A percentile compares a stretch with the other conserved stretches of the same genome.
Evolutionary conservation across 35 echinoderm and acorn worm genomes (phyloP).

Genomic region (Ptychodera flava): DNA sequence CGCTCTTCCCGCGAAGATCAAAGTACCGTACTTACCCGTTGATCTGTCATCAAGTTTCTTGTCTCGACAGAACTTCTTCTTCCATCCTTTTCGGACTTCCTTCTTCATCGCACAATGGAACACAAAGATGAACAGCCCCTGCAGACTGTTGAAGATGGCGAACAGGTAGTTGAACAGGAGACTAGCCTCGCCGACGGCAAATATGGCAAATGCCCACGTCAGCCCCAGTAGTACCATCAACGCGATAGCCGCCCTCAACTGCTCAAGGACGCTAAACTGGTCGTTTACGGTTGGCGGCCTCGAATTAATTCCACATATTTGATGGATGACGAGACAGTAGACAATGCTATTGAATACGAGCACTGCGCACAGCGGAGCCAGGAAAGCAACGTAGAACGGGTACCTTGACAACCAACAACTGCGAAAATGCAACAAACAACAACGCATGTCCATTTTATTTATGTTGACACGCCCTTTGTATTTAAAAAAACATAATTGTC

Average conservation of each 20-base stretch:
- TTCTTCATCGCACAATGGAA: too few species aligned
- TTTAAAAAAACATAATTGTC: too few species aligned
- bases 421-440: background rate
- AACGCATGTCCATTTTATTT: too few species aligned
- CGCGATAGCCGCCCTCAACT: slow-evolving; percentile 22
- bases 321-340: slow-evolving; percentile 10
- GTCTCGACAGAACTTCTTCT: too few species aligned
- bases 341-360: slow-evolving; percentile 22
- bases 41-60: too few species aligned
- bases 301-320: slow-evolving; percentile 25
- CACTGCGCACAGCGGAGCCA: slow-evolving; percentile 28
- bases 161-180: too few species aligned
- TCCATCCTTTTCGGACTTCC: too few species aligned
- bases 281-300: background rate
- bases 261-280: slow-evolving; percentile 10
- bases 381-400: slow-evolving; percentile 39
- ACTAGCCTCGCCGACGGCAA: slow-evolving; percentile 40
- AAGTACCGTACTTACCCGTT: too few species aligned
- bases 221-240: slow-evolving; percentile 43
- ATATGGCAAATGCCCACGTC: slow-evolving; percentile 40
- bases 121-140: too few species aligned
- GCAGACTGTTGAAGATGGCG: too few species aligned
- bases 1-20: too few species aligned
- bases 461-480: too few species aligned
- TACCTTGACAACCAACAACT: slow-evolving; percentile 41